Conservation (phyloP, 2,113 vertebrate genomes). For the Menura novaehollandiae region DNA sequence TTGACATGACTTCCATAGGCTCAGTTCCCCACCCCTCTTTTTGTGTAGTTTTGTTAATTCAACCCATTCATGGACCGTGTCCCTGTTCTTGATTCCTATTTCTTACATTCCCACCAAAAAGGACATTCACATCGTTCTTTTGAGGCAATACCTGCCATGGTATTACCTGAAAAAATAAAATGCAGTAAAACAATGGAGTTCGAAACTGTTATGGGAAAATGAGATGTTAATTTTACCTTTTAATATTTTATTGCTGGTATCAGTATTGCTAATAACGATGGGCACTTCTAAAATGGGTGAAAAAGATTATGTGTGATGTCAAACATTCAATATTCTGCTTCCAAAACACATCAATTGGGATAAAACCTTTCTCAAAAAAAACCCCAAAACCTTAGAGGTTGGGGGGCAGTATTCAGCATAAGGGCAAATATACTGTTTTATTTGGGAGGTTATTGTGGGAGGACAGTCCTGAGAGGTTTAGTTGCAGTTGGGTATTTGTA, state of each 20-base stretch:
- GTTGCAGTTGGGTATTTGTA: not conserved
- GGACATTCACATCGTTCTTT: not conserved
- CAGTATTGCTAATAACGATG: not conserved
- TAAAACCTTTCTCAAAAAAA: not conserved
- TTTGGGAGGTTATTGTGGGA: not conserved
- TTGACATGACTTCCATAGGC: not conserved
- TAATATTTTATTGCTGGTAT: not conserved
- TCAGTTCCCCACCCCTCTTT: not conserved
- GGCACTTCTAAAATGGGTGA: not conserved
- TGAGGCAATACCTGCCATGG: not conserved
- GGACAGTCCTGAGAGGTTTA: not conserved
- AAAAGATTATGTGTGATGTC: not conserved
- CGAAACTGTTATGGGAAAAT: not conserved
- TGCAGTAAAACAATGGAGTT: not conserved
- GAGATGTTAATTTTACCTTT: not conserved
- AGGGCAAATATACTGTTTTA: not conserved
- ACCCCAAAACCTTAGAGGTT: fast-evolving
- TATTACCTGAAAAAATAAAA: not conserved
- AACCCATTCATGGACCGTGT: not conserved
- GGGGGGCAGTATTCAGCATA: not conserved
- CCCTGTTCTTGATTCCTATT: not conserved
- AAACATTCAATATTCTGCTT: not conserved
- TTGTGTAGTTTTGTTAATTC: not conserved
- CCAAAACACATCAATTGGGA: not conserved
- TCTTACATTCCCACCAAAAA: not conserved